These are phyloP conservation scores for Anolis carolinensis DNA, from an alignment of 2,113 vertebrate species.

Conservation along the genomic window DNA sequence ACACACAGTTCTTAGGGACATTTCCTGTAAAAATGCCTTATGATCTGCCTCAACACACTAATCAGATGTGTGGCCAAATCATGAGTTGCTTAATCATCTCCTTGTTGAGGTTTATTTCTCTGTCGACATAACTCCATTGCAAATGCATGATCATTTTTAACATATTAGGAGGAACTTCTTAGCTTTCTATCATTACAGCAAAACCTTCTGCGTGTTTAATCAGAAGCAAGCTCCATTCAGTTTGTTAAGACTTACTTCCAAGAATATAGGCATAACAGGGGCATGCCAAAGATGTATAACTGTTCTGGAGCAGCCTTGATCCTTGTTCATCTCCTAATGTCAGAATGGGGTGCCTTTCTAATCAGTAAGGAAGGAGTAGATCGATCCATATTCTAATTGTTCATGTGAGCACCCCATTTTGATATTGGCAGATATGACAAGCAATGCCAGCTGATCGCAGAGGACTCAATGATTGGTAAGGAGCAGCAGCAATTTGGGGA, in stretches of 20 bases:
- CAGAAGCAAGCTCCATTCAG: neutral
- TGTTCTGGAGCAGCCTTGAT: no score
- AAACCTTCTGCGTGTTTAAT: neutral
- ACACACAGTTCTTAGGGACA: conserved; percentile 13
- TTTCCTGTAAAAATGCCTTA: conserved; percentile 65
- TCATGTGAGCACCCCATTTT: no score
- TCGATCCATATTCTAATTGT: no score
- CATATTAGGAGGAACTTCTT: neutral
- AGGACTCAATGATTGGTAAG: no score
- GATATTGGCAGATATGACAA: no score
- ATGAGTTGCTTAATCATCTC: conserved; percentile 73
- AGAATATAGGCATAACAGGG: no score
- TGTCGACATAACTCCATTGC: conserved; percentile 14
- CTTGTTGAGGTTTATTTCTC: conserved; percentile 54
- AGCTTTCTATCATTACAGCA: neutral
- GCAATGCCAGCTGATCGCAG: no score
- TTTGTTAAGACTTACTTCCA: neutral
- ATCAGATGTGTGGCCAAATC: conserved; percentile 73
- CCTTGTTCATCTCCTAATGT: no score
- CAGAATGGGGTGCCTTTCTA: no score
- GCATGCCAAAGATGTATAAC: no score
- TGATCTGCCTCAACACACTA: conserved; percentile 70
- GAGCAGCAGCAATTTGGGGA: no score
- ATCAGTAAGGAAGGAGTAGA: no score
- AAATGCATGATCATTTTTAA: neutral